Conservation (phyloP, 2,888 invertebrate species). For the Dicyrtomina minuta region DNA sequence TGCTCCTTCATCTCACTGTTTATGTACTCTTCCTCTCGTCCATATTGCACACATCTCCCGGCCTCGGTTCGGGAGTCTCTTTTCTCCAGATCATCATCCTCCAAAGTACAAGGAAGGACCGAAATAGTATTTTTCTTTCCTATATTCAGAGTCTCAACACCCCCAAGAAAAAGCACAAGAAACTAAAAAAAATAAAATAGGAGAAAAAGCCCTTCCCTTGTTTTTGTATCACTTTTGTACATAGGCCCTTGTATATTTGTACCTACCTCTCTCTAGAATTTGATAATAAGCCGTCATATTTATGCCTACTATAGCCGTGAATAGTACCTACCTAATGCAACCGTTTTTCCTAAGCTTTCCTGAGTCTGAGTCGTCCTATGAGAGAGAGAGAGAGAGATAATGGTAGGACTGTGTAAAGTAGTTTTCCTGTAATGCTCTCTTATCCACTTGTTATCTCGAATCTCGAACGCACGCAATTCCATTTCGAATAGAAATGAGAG, state of each 20-base stretch:
- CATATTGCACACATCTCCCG: too few relatives aligned
- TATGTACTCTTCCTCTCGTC: background rate
- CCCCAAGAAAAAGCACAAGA: background rate
- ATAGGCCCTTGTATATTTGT: background rate
- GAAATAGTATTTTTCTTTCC: too few relatives aligned
- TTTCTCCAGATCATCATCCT: too few relatives aligned
- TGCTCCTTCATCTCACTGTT: background rate
- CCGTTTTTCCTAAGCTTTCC: too few relatives aligned
- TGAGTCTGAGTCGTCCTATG: too few relatives aligned
- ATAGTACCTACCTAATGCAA: background rate
- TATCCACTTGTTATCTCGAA: background rate
- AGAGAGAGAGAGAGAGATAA: too few relatives aligned
- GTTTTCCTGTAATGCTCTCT: background rate
- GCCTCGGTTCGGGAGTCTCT: too few relatives aligned
- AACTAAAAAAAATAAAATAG: background rate
- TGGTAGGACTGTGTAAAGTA: background rate
- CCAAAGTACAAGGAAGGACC: too few relatives aligned
- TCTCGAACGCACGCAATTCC: slow-evolving; percentile 2
- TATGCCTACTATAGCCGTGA: too few relatives aligned
- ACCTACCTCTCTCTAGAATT: background rate
- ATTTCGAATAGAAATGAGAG: slow-evolving; percentile 11
- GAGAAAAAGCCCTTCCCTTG: too few relatives aligned
- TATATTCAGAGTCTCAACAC: too few relatives aligned
- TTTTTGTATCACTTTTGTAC: too few relatives aligned
- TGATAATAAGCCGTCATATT: background rate